Conservation (phyloP, 2,113 vertebrate species). For the Candoia aspera region DNA sequence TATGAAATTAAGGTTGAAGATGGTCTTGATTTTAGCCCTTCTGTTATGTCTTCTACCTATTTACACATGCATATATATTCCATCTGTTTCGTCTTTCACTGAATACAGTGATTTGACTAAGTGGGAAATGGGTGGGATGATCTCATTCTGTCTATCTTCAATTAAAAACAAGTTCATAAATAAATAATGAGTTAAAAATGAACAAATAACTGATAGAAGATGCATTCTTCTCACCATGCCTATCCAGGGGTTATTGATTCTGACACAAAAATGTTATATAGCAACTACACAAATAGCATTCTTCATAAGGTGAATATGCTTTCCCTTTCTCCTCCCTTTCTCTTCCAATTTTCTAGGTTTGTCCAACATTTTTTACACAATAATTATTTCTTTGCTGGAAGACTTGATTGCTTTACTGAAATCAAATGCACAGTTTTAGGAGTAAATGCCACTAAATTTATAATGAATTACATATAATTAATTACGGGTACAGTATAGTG, state of each 20-base stretch:
- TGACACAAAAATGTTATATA: not conserved
- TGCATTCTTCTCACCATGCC: not conserved
- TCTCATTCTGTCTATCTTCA: not conserved
- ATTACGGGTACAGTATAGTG: too few relatives aligned
- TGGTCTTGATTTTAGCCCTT: not conserved
- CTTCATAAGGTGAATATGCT: not conserved
- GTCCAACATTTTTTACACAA: not conserved
- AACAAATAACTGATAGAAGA: not conserved
- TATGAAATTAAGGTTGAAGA: not conserved
- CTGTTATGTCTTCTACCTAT: not conserved
- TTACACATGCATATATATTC: not conserved
- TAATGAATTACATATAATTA: too few relatives aligned
- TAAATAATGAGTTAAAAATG: not conserved
- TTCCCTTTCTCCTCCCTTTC: not conserved
- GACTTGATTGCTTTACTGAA: too few relatives aligned
- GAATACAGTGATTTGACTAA: not conserved
- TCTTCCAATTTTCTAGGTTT: not conserved
- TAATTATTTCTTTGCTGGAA: not conserved
- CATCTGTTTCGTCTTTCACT: not conserved
- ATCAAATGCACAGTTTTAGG: too few relatives aligned
- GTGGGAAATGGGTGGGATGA: not conserved
- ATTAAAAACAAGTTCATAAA: constrained; percentile 5
- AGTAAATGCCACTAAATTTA: too few relatives aligned
- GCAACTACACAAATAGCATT: not conserved
- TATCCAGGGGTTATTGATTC: not conserved